Evolutionary conservation across 1,140 invertebrate species (phyloP), one percentile per base, ranked within the genome.

Genomic region (Bradysia coprophila): DNA sequence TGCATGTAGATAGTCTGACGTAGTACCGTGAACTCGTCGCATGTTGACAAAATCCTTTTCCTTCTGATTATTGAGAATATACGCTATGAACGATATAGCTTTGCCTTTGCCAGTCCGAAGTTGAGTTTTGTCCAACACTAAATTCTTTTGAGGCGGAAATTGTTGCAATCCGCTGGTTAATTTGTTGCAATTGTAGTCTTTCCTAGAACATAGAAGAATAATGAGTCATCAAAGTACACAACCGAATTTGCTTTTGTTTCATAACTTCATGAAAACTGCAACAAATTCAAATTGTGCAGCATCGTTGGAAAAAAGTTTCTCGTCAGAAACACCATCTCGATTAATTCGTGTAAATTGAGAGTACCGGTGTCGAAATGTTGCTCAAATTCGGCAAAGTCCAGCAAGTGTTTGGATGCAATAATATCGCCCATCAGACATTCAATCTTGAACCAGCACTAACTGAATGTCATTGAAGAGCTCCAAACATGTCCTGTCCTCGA

Each of bases 81-180:
- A 70, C 1, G 69, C 72, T 1, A 94, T 54, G 8, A 84, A 76
- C 23, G 68, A 52, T 1, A 82, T 62, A 45, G 72, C 77, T 42
- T 62, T 57, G 4, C 72, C 65, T 46, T 78, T 71, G 1, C 90
- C 91, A 38, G 76, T 64, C 39, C 76, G 65, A 55, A 94, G 65
- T 44, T 71, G 66, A 0, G 85, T 93, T 62, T 94, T 90, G 59
- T 95, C 88, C 2, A 94, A 51, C 1, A 93, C 57, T 0, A 95
- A 63, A 57, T 89, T 81, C 8, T 88, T 93, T 48, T 82, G 72
- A 20, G 74, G 66, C 45, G 76, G 76, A 24, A 94, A 59, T 59
- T 95, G 90, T 6, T 94, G 65, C 8, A 89, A 50, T 1, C 88
- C 89, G 55, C 79, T 83, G 0, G 72, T 75, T 6, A 94, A 61